These are phyloP conservation scores for Xiphias gladius DNA, from an alignment of 2,113 vertebrate genomes.

Conservation along the genomic window DNA sequence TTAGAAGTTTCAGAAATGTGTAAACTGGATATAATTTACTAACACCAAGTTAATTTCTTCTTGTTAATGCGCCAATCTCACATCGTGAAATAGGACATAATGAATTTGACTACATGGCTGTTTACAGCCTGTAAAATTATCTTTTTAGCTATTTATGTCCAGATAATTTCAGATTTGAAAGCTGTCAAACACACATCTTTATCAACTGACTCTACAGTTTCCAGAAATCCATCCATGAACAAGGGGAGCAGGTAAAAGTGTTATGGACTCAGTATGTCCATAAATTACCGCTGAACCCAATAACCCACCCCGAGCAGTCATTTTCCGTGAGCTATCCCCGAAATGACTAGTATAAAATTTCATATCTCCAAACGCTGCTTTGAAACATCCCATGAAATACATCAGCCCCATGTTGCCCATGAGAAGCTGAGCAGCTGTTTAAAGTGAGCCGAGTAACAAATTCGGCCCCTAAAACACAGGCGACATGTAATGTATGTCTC, in stretches of 20 bases:
- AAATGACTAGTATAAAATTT: slow-evolving; percentile 51
- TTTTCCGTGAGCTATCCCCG: slow-evolving; percentile 66
- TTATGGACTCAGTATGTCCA: slow-evolving; percentile 31
- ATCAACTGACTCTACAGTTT: slow-evolving; percentile 26
- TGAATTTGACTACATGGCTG: neutral
- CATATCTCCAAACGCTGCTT: slow-evolving; percentile 59
- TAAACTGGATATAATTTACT: too few relatives aligned
- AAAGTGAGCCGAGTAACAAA: slow-evolving; percentile 53
- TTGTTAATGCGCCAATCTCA: neutral
- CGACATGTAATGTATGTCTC: slow-evolving; percentile 64
- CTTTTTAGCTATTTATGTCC: slow-evolving; percentile 5
- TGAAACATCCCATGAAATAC: slow-evolving; percentile 56
- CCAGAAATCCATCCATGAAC: slow-evolving; percentile 45
- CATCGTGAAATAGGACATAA: neutral
- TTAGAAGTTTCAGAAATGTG: neutral
- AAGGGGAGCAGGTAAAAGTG: slow-evolving; percentile 29
- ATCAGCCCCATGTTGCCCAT: slow-evolving; percentile 38
- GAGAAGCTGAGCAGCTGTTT: slow-evolving; percentile 68
- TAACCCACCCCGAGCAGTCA: slow-evolving; percentile 40
- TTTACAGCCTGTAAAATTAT: slow-evolving; percentile 27
- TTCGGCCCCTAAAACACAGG: slow-evolving; percentile 49
- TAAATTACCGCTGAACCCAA: slow-evolving; percentile 55
- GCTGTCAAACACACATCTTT: slow-evolving; percentile 27
- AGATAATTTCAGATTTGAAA: slow-evolving; percentile 15
- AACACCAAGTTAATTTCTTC: neutral